Conservation (phyloP, 2,888 invertebrate genomes). For the Stictocephala bisonia region DNA sequence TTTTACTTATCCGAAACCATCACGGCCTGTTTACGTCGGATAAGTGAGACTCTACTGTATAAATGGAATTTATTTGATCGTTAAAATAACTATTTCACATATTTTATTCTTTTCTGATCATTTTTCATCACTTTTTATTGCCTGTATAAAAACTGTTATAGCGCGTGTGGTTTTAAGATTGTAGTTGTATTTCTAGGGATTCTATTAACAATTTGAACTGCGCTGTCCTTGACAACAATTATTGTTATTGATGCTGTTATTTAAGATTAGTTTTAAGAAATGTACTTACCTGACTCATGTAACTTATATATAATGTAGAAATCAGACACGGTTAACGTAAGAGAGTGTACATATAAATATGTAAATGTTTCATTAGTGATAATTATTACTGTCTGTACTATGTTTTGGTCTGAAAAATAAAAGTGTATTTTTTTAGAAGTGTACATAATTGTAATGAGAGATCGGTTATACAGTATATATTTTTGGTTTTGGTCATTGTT, state of each 20-base stretch:
- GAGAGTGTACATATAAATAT: constrained; percentile 48
- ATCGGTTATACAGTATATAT: constrained; percentile 34
- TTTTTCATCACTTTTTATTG: too few species aligned
- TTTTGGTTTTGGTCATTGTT: constrained; percentile 45
- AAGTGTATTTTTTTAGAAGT: constrained; percentile 56
- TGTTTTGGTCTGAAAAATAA: constrained; percentile 46
- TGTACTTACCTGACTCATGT: constrained; percentile 32
- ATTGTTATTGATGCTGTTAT: constrained; percentile 34
- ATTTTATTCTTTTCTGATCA: too few species aligned
- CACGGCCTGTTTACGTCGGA: too few species aligned
- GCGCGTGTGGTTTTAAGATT: too few species aligned
- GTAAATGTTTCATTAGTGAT: constrained; percentile 48
- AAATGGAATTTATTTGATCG: too few species aligned
- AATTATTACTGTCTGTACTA: constrained; percentile 40
- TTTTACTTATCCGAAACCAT: too few species aligned
- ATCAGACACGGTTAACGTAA: constrained; percentile 16
- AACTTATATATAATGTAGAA: constrained; percentile 42
- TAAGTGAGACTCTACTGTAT: too few species aligned
- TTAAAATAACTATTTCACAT: too few species aligned
- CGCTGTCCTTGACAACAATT: constrained; percentile 16
- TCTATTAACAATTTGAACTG: constrained; percentile 2
- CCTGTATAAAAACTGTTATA: too few species aligned
- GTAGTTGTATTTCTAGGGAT: background rate
- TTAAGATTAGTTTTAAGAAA: constrained; percentile 17
- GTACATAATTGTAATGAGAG: constrained; percentile 51